phyloP scores from a whole-genome alignment of 2,113 vertebrate genomes.

The Platysternon megacephalum region DNA sequence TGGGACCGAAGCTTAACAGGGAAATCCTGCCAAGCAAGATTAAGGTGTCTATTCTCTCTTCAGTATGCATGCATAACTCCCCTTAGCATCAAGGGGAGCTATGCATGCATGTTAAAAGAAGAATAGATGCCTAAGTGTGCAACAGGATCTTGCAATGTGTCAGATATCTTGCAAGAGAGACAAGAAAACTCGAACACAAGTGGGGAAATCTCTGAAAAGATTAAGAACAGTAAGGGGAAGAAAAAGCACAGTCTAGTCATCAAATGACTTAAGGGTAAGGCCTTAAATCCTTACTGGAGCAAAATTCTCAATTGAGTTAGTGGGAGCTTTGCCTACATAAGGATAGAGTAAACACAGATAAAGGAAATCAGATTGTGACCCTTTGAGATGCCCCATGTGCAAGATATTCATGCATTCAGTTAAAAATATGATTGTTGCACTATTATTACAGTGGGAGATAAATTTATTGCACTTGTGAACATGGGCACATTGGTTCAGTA shows the following conservation, averaged over 20 bases:
- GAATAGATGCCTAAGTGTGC: background rate
- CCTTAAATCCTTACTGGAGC: accelerated
- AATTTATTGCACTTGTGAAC: background rate
- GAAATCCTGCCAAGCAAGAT: slow-evolving; percentile 45
- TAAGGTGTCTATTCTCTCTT: slow-evolving; percentile 52
- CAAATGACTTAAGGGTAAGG: background rate
- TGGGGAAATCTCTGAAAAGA: background rate
- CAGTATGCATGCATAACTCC: background rate
- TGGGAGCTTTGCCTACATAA: background rate
- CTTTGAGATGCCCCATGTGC: background rate
- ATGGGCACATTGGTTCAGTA: background rate
- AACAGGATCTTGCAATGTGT: slow-evolving; percentile 33
- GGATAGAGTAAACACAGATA: background rate
- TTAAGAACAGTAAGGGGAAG: background rate
- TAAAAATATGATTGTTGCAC: background rate
- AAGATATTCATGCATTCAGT: background rate
- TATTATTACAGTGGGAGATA: background rate
- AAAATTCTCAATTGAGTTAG: background rate
- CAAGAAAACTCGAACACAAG: background rate
- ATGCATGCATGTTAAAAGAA: slow-evolving; percentile 35
- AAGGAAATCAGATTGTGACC: background rate
- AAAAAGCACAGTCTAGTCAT: background rate
- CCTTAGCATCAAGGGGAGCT: slow-evolving; percentile 23
- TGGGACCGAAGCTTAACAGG: slow-evolving; percentile 44
- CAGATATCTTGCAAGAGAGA: background rate